A percentile compares a stretch with the other conserved stretches of the same genome.
Evolutionary conservation across 2,888 invertebrate species (phyloP).

Genomic region (Campopleginae sp.): DNA sequence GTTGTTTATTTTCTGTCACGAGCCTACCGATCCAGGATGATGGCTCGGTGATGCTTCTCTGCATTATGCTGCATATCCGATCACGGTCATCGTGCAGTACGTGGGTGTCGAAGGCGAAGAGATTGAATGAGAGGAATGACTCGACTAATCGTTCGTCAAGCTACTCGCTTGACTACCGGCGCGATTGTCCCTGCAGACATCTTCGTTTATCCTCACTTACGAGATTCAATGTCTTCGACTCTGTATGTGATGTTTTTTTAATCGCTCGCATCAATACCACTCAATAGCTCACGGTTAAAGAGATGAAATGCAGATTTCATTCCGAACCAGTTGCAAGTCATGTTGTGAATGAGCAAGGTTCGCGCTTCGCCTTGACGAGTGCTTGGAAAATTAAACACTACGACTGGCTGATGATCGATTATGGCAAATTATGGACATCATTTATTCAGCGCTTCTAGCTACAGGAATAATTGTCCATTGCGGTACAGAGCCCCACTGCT

Average conservation of each 20-base stretch:
- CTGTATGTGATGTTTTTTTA: conserved; percentile 58
- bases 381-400: not conserved
- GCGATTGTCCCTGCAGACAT: conserved; percentile 42
- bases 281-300: not conserved
- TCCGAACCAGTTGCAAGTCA: not conserved
- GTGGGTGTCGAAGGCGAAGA: conserved; percentile 74
- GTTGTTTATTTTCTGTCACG: conserved; percentile 80
- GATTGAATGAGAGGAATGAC: conserved; percentile 67
- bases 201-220: conserved; percentile 41
- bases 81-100: conserved; percentile 59
- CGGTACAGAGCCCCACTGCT: not conserved
- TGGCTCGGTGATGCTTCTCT: conserved; percentile 59
- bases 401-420: not conserved
- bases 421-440: not conserved
- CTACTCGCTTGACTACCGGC: conserved; percentile 61
- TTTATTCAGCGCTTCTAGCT: not conserved
- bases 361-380: not conserved
- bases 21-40: conserved; percentile 73
- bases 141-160: conserved; percentile 66
- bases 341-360: conserved; percentile 1
- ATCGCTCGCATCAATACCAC: conserved; percentile 70
- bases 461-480: not conserved
- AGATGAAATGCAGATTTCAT: conserved; percentile 1
- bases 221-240: conserved; percentile 42
- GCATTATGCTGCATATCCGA: conserved; percentile 55